Base-by-base conservation (phyloP, 2,888 invertebrate genomes). In the Lithophane leautieri region DNA sequence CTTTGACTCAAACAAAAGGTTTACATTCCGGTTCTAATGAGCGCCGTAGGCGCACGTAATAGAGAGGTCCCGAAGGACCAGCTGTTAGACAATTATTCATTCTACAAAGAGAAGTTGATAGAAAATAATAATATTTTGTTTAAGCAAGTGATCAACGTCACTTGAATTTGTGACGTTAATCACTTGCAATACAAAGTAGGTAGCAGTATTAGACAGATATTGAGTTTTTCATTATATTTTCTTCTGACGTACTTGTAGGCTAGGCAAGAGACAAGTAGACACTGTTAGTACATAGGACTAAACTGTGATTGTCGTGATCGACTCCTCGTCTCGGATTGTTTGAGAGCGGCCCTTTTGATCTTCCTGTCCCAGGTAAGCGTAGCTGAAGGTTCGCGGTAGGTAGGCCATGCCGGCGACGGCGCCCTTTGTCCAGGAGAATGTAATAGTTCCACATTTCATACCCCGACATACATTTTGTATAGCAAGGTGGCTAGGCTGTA, bases 1-100 rank as follows among this genome's bases (percentile, higher is more conserved):
- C 54, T 63, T 34, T 58, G 50, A 71, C n/a, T 70, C 54, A 79
- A 75, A 85, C 80, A 85, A 79, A 84, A 79, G 74, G 75, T 63
- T 65, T 67, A 83, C 73, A 77, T 70, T 74, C 73, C 76, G 28
- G 61, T 73, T 73, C 47, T 79, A 82, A 80, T 80, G 73, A 82
- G 68, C 11, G 71, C 61, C 65, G 16, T 52, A 2, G 52, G 7
- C 42, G n/a, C 47, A 50, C 58, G 19, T 7, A 4, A 22, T 19
- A 61, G 19, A 54, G 11, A 19, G 3, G 12, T 22, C 12, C 69
- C 40, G 77, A 70, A 83, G 56, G 66, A 67, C 58, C 16, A 52
- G 1, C 12, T 44, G 4, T 11, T 44, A n/a, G 54, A 19, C 19
- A 8, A 19, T 50, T 50, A 50, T 50, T 50, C 19, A 19, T 50